These are phyloP conservation scores for Stomatorhinus ivindoensis DNA, from an alignment of 2,113 vertebrate species.

Conservation along the genomic window DNA sequence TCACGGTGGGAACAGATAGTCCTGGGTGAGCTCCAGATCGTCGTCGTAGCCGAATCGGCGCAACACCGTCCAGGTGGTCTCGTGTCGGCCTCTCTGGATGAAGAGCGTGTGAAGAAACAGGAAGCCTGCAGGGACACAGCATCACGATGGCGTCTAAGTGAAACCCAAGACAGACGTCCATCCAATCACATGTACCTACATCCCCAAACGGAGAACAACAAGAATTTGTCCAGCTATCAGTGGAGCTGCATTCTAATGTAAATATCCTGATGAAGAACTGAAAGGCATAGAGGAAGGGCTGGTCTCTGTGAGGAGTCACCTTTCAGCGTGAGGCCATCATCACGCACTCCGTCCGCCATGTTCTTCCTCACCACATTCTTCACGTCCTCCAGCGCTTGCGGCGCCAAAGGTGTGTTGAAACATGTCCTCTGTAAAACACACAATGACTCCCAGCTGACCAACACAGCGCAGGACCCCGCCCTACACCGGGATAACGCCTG, in stretches of 20 bases:
- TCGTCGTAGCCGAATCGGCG: slow-evolving; percentile 93
- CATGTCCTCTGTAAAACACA: slow-evolving; percentile 73
- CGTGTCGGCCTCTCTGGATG: slow-evolving; percentile 93
- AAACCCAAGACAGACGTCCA: neutral
- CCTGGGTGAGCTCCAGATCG: slow-evolving; percentile 87
- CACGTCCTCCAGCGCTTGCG: slow-evolving; percentile 90
- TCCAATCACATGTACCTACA: neutral
- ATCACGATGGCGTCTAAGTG: neutral
- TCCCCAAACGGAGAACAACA: neutral
- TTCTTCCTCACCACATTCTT: slow-evolving; percentile 96
- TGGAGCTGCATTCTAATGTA: neutral
- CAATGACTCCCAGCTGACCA: neutral
- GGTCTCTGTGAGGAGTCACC: slow-evolving; percentile 52
- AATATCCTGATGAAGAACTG: neutral
- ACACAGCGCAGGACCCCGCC: neutral
- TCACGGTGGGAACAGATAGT: slow-evolving; percentile 87
- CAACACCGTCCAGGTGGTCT: slow-evolving; percentile 94
- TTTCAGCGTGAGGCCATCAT: slow-evolving; percentile 85
- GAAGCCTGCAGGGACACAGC: slow-evolving; percentile 66
- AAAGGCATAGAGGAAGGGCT: neutral
- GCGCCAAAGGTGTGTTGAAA: slow-evolving; percentile 86
- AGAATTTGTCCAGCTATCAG: neutral
- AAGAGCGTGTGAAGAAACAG: slow-evolving; percentile 95
- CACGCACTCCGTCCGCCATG: slow-evolving; percentile 75
- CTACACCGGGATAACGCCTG: neutral